Conservation (phyloP, 2,888 invertebrate species). For the Lypha dubia region DNA sequence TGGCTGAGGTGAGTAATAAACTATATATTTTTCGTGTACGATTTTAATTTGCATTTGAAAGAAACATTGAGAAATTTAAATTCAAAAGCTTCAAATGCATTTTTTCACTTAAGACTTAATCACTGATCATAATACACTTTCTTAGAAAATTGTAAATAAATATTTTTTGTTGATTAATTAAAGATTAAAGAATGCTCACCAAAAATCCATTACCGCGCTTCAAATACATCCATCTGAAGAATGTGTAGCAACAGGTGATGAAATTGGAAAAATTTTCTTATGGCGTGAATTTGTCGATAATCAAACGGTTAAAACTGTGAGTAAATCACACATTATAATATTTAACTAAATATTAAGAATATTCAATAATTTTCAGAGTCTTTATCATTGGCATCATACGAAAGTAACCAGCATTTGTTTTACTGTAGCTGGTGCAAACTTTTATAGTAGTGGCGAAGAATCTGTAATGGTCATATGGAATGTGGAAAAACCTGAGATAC, state of each 20-base stretch:
- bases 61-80: too few relatives aligned
- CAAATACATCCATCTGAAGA: conserved; percentile 87
- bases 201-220: conserved; percentile 85
- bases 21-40: too few relatives aligned
- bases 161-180: neutral
- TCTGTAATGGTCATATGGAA: conserved; percentile 91
- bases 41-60: too few relatives aligned
- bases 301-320: conserved; percentile 71
- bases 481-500: conserved; percentile 83
- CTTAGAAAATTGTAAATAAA: too few relatives aligned
- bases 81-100: too few relatives aligned
- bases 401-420: conserved; percentile 88
- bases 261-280: conserved; percentile 86
- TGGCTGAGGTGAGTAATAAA: conserved; percentile 74
- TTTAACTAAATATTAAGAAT: neutral
- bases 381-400: conserved; percentile 91
- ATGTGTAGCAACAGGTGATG: conserved; percentile 88
- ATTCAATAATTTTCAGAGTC: conserved; percentile 79
- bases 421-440: conserved; percentile 86
- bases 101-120: too few relatives aligned
- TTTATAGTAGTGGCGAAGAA: conserved; percentile 91
- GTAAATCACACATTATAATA: neutral
- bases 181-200: conserved; percentile 74
- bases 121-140: too few relatives aligned
- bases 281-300: conserved; percentile 85